These are phyloP conservation scores for Struthidea cinerea DNA, from an alignment of 2,113 vertebrate genomes.

Conservation along the genomic window DNA sequence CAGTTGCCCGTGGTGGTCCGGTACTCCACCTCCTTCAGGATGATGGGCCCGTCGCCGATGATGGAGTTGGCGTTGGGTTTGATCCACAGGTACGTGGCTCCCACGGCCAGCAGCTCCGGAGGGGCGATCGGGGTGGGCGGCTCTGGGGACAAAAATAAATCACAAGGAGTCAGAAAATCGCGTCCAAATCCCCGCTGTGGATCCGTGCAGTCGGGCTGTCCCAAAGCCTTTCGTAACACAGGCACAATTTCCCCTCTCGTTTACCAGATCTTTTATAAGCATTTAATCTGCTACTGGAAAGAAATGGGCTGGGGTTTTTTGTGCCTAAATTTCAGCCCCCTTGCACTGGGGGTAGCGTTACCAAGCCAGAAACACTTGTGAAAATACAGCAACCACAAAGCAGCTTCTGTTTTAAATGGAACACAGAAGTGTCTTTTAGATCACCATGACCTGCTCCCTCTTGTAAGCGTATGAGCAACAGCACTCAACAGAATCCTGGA, in stretches of 20 bases:
- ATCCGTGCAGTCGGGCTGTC: neutral
- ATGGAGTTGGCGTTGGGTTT: conserved; percentile 98
- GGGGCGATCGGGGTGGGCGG: conserved; percentile 94
- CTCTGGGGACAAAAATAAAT: conserved; percentile 68
- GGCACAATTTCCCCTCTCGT: neutral
- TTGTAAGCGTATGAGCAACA: neutral
- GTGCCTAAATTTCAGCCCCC: neutral
- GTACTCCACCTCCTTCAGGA: conserved; percentile 95
- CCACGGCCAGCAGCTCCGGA: conserved; percentile 89
- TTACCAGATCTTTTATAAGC: neutral
- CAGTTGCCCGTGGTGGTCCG: conserved; percentile 92
- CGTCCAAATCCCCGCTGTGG: rapidly evolving
- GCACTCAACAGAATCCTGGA: neutral
- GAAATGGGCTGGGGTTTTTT: neutral
- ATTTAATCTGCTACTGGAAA: neutral
- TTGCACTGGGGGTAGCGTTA: neutral
- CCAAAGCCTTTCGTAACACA: neutral
- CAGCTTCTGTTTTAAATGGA: neutral
- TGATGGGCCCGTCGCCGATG: conserved; percentile 95
- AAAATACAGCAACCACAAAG: neutral
- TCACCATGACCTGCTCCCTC: neutral
- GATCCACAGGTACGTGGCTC: conserved; percentile 97
- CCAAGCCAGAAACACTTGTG: neutral
- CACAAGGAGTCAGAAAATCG: neutral
- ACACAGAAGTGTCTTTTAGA: neutral